Evolutionary conservation across 37 sponge, comb jelly and placozoan genomes (phyloP), one percentile per base, ranked within the genome.

Genomic region (Amphimedon queenslandica): DNA sequence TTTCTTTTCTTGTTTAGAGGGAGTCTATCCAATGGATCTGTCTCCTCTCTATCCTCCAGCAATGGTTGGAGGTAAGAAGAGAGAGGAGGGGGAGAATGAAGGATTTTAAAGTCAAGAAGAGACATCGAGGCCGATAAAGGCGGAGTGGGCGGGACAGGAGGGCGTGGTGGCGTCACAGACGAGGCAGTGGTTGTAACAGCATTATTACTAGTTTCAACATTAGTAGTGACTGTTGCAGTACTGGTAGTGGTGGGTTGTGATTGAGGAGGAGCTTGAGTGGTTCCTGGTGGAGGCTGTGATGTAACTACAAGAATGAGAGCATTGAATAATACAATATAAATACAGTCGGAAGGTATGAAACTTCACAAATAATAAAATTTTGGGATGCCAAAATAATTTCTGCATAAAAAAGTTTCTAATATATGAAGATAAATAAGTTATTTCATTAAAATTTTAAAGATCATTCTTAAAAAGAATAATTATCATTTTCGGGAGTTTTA

Each of bases 21-120:
- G 0, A 84, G 67, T 33, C 84, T 23, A 0, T 77, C 72, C 4
- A 56, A 20, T 3, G 84, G 77, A 55, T 70, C 34, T 30, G 76
- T 63, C 20, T 58, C 32, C n/a, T 47, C 31, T 18, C 13, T 13
- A 47, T 8, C 13, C 4, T 64, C 72, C 39, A 84, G 36, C 55
- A 72, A 72, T 3, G 71, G 77, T 16, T 37, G 31, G 4, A 84
- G 66, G 58, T 42, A 65, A 1, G 34, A 55, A 65, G 29, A 70
- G 21, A 71, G 71, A 38, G 84, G 73, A 3, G 78, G 70, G 1
- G 84, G 84, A 30, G 84, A 84, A 8, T 63, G 66, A 30, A 70
- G 43, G 66, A 70, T 84, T 47, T 84, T 84, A 69, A 77, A 77
- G 27, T 77, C 84, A 10, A 77, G 55, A 10, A 84, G 84, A 30